Conservation (phyloP, 2,888 invertebrate species). For the Plebejus anna region DNA sequence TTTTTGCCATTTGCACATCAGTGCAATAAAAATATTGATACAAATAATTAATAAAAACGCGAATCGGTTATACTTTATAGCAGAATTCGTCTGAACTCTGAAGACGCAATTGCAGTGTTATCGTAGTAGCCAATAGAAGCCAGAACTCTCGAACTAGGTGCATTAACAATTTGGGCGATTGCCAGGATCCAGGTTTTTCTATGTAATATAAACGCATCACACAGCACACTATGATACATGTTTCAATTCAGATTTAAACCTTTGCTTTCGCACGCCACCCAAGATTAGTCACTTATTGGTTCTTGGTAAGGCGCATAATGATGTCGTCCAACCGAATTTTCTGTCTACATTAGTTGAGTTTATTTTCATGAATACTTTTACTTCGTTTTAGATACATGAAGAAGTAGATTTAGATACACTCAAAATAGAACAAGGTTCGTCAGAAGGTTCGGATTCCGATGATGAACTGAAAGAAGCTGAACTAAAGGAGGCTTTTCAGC, state of each 20-base stretch:
- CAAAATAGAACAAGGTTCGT: conserved; percentile 43
- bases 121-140: background rate
- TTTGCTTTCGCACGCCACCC: background rate
- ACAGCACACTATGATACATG: background rate
- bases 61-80: background rate
- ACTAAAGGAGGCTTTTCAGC: background rate
- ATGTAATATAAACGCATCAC: background rate
- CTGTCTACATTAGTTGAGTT: background rate
- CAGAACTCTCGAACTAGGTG: conserved; percentile 1
- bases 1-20: no score
- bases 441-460: conserved; percentile 34
- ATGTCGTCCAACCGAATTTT: background rate
- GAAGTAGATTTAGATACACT: conserved; percentile 43
- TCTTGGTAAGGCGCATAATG: background rate
- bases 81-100: background rate
- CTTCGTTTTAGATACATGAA: conserved; percentile 47
- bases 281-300: background rate
- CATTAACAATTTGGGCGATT: conserved; percentile 9
- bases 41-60: background rate
- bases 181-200: background rate
- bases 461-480: conserved; percentile 11
- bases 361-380: conserved; percentile 11
- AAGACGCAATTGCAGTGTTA: background rate
- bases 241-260: background rate
- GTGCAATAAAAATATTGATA: no score